Evolutionary conservation across 2,113 vertebrate genomes (phyloP), one percentile per base, ranked within the genome.

Genomic region (Tylochromis polylepis): DNA sequence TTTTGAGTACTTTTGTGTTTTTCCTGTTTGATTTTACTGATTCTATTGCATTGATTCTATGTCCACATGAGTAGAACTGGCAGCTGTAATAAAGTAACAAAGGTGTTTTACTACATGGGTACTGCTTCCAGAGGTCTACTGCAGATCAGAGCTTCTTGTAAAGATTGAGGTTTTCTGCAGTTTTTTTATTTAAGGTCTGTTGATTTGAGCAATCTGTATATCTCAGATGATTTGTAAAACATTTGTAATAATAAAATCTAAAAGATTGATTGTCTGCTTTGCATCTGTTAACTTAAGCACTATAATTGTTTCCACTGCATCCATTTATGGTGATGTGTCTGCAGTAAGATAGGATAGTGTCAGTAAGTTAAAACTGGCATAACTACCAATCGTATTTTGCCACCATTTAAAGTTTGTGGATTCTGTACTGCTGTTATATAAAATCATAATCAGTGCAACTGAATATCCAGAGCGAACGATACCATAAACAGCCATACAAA

Each of bases 181-280:
- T 77, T 56, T 72, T 82, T 79, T 84, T 15, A 55, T 72, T 24
- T 72, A 72, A 46, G 38, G 43, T 43, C 24, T 72, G 41, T 72
- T 72, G 22, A 46, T 27, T 24, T 72, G 65, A 72, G 65, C n/a
- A 70, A n/a, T 43, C 36, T 24, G 8, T 70, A 24, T 70, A 24
- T 43, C 12, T 70, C 65, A 16, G n/a, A 5, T 72, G 65, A 18
- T 27, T 72, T 70, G 55, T 8, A 53, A 57, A 15, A 59, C 5
- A 84, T 85, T 93, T 89, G 87, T 83, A 89, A 84, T 88, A 87
- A 92, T 88, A 90, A 92, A 91, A 88, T 53, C 55, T 18, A 62
- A 89, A 90, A 89, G 34, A 12, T 53, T 18, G 1, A 4, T 65
- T 34, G 41, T 2, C 2, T 41, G 4, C 79, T 62, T 77, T 70